These are phyloP conservation scores for Holothuria glaberrima DNA, from an alignment of 35 echinoderm and acorn worm genomes.

Conservation along the genomic window DNA sequence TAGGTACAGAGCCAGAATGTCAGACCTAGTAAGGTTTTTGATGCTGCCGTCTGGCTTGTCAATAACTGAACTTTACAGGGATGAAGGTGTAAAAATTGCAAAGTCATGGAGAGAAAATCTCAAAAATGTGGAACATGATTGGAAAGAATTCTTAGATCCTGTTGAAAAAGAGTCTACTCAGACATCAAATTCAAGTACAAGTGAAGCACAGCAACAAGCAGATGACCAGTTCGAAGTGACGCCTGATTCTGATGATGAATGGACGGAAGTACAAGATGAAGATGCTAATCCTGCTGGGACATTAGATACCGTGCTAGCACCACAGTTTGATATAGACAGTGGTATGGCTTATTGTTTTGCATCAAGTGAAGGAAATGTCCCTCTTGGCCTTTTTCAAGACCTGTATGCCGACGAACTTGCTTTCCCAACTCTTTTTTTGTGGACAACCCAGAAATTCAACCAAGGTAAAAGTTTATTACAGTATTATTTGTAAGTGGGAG, in stretches of 20 bases:
- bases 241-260: slow-evolving; percentile 64
- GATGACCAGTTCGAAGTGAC: not conserved
- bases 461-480: slow-evolving; percentile 37
- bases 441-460: slow-evolving; percentile 40
- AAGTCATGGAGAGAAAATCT: slow-evolving; percentile 3
- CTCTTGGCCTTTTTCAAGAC: slow-evolving; percentile 63
- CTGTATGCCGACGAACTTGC: slow-evolving; percentile 45
- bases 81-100: slow-evolving; percentile 38
- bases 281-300: slow-evolving; percentile 40
- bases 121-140: slow-evolving; percentile 27
- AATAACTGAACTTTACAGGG: slow-evolving; percentile 60
- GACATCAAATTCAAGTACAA: not conserved
- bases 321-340: not conserved
- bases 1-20: slow-evolving; percentile 47
- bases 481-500: slow-evolving; percentile 57
- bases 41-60: slow-evolving; percentile 57
- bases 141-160: slow-evolving; percentile 37
- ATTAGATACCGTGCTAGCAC: slow-evolving; percentile 59
- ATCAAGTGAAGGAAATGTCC: slow-evolving; percentile 58
- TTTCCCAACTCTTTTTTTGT: slow-evolving; percentile 62
- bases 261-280: slow-evolving; percentile 53
- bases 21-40: slow-evolving; percentile 53
- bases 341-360: slow-evolving; percentile 42
- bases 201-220: no score
- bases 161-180: not conserved